Percentiles rank a stretch among this genome's conserved stretches.
Evolutionary conservation across 2,888 invertebrate genomes (phyloP).

Genomic region (Nomada lathburiana): DNA sequence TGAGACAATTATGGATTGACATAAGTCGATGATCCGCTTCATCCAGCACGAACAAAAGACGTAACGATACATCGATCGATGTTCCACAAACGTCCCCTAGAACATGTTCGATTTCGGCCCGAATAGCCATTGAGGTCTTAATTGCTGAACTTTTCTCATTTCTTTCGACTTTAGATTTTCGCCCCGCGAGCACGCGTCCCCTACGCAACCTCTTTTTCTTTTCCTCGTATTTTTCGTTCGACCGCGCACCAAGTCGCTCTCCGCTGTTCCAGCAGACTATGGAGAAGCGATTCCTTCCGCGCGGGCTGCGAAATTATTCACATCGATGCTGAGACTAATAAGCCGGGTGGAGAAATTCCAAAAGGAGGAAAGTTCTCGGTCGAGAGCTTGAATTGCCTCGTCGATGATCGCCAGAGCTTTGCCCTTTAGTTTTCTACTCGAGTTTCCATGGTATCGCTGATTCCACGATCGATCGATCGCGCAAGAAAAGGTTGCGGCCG

Average conservation of each 20-base stretch:
- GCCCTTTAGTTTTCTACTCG: neutral
- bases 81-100: constrained; percentile 49
- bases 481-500: neutral
- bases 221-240: neutral
- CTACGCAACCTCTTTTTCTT: neutral
- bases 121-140: constrained; percentile 70
- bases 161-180: constrained; percentile 41
- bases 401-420: constrained; percentile 7
- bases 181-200: neutral
- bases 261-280: neutral
- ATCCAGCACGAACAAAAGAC: constrained; percentile 63
- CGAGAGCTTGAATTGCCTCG: constrained; percentile 6
- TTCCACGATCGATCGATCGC: neutral
- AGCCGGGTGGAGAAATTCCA: constrained; percentile 20
- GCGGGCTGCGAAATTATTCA: constrained; percentile 36
- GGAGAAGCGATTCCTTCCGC: constrained; percentile 6
- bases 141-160: constrained; percentile 67
- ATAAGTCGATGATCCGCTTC: constrained; percentile 75
- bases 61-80: constrained; percentile 66
- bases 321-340: constrained; percentile 27
- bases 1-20: constrained; percentile 74
- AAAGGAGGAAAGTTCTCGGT: constrained; percentile 27
- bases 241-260: neutral
- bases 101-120: constrained; percentile 65
- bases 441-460: neutral